phyloP scores from a whole-genome alignment of 1,140 invertebrate species.

The Pemphigus obesinymphae region DNA sequence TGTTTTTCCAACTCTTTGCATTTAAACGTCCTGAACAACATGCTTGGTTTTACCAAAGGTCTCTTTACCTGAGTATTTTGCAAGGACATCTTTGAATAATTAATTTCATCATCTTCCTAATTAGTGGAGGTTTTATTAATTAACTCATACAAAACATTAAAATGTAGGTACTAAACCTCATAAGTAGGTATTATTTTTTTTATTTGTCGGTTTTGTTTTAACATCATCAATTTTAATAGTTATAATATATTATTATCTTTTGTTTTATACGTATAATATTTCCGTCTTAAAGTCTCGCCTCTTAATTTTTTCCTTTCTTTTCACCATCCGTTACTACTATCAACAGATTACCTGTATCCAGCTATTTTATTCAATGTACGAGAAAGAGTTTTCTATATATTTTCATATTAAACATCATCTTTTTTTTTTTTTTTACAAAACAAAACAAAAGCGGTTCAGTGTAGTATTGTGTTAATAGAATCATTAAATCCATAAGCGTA shows the following conservation, averaged over 20 bases:
- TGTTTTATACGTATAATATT: not conserved
- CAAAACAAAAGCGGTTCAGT: not conserved
- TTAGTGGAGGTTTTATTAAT: no score
- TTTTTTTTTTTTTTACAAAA: no score
- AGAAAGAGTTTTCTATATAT: not conserved
- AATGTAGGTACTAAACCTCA: no score
- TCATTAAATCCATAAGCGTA: not conserved
- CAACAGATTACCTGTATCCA: not conserved
- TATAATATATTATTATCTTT: not conserved
- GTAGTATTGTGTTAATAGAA: constrained; percentile 17
- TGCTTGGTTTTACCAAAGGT: no score
- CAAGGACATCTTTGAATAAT: no score
- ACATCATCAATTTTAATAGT: not conserved
- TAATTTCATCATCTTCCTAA: no score
- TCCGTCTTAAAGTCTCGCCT: not conserved
- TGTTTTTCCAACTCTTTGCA: no score
- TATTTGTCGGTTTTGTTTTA: not conserved
- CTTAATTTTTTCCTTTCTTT: not conserved
- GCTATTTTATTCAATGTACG: not conserved
- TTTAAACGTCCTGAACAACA: no score
- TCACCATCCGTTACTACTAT: not conserved
- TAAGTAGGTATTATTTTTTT: not conserved
- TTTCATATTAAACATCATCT: no score
- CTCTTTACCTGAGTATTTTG: no score
- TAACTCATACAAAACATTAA: no score